Base-by-base conservation (phyloP, 2,888 invertebrate genomes). In the Villa cingulata region DNA sequence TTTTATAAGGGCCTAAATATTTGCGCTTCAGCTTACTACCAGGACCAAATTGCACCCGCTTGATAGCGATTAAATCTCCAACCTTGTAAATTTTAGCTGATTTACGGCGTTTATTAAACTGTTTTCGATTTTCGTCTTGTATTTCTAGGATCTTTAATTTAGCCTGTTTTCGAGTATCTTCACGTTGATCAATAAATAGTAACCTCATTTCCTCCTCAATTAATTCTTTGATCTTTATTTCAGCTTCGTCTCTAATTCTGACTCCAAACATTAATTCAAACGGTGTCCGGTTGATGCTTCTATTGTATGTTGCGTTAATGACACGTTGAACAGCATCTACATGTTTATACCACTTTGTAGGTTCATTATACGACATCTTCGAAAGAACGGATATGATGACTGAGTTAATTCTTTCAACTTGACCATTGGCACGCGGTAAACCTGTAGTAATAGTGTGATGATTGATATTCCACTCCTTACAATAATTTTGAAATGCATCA, bases 1-100 rank as follows among this genome's bases (percentile, higher is more conserved):
- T 17, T 16, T 41, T 4, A 23, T 46, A 46, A 9, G 41, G 46
- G n/a, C 41, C 41, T 15, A 46, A 32, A 41, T 44, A 44, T 44
- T 44, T 44, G 6, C 27, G 19, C 38, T 44, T 37, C n/a, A 46
- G 19, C 23, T 46, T 46, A 17, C 2, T 12, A 4, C 36, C 40
- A 2, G 19, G 16, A 17, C 19, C 18, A 41, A 34, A 4, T 20
- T 46, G 40, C 15, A 18, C 34, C 12, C 46, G 18, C 19, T 41
- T 46, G 9, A 46, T 46, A 3, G 46, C 41, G 15, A 41, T 41
- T 19, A 46, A 10, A 16, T 41, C 46, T n/a, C 34, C 18, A 18
- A 46, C 20, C 10, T 46, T 18, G 17, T 46, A 46, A 9, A 3
- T 17, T 15, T 16, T 29, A 20, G 32, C 41, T 18, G 4, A 4